Percentiles rank a stretch among this genome's conserved stretches.
Evolutionary conservation across 1,140 invertebrate species (phyloP).

Genomic region (Goniozus legneri): DNA sequence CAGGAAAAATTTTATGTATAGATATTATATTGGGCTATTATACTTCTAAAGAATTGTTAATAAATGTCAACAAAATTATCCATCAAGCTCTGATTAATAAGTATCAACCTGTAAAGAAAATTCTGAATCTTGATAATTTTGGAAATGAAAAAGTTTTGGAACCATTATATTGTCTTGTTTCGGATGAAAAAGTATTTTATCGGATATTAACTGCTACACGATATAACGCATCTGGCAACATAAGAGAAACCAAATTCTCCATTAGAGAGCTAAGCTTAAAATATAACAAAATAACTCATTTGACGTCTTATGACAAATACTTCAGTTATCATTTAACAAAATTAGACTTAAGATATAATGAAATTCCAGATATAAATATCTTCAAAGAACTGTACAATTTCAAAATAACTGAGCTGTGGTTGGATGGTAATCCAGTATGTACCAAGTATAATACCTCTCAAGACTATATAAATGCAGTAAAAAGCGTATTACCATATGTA

Average conservation of each 20-base stretch:
- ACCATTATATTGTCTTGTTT: conserved; percentile 43
- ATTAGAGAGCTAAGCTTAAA: conserved; percentile 40
- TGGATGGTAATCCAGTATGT: conserved; percentile 50
- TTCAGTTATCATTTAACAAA: conserved; percentile 36
- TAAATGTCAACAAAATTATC: conserved; percentile 37
- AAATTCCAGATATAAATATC: conserved; percentile 34
- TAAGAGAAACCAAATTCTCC: conserved; percentile 30
- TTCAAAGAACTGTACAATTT: conserved; percentile 45
- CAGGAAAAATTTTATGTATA: conserved; percentile 28
- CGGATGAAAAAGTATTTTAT: conserved; percentile 35
- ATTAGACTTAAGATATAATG: conserved; percentile 42
- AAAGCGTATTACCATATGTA: conserved; percentile 38
- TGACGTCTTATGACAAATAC: conserved; percentile 39
- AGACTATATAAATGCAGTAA: conserved; percentile 41
- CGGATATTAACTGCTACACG: conserved; percentile 34
- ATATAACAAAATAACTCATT: conserved; percentile 34
- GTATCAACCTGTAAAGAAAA: conserved; percentile 35
- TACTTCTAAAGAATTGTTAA: conserved; percentile 25
- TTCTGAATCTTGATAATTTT: conserved; percentile 43
- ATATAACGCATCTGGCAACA: conserved; percentile 21
- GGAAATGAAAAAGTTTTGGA: conserved; percentile 36
- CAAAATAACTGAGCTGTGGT: conserved; percentile 44
- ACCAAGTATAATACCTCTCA: conserved; percentile 27
- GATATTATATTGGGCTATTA: conserved; percentile 46
- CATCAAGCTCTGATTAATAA: conserved; percentile 28